These are phyloP conservation scores for Anableps anableps DNA, from an alignment of 2,797 vertebrate species.

Conservation along the genomic window DNA sequence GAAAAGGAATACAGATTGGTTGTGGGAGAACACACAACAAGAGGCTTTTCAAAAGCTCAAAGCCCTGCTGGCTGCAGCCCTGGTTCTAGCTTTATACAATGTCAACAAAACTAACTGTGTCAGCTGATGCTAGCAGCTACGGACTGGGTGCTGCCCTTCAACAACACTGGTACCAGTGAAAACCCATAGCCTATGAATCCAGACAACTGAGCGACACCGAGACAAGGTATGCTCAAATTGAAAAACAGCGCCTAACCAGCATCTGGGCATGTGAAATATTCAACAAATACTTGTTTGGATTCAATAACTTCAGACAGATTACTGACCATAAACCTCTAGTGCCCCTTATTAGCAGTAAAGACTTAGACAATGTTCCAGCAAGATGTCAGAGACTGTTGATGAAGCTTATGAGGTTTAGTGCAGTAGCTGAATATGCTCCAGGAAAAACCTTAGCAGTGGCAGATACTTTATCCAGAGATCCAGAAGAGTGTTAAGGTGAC, in stretches of 20 bases:
- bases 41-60: too few relatives aligned
- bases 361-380: slow-evolving; percentile 23
- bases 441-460: slow-evolving; percentile 1
- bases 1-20: neutral
- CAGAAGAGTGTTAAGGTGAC: neutral
- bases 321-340: slow-evolving; percentile 19
- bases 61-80: too few relatives aligned
- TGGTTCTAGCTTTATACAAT: neutral
- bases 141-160: neutral
- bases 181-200: neutral
- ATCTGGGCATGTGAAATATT: slow-evolving; percentile 12
- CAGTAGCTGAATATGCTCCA: slow-evolving; percentile 19
- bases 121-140: slow-evolving; percentile 2
- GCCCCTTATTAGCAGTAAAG: slow-evolving; percentile 16
- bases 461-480: neutral
- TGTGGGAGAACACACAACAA: neutral
- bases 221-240: neutral
- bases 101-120: neutral
- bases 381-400: slow-evolving; percentile 19
- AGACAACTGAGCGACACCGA: neutral
- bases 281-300: neutral
- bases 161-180: neutral
- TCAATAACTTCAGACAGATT: neutral
- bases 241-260: slow-evolving; percentile 9
- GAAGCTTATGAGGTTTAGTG: slow-evolving; percentile 20